Evolutionary conservation across 2,888 invertebrate species (phyloP).

Genomic region (Campoletis raptor): DNA sequence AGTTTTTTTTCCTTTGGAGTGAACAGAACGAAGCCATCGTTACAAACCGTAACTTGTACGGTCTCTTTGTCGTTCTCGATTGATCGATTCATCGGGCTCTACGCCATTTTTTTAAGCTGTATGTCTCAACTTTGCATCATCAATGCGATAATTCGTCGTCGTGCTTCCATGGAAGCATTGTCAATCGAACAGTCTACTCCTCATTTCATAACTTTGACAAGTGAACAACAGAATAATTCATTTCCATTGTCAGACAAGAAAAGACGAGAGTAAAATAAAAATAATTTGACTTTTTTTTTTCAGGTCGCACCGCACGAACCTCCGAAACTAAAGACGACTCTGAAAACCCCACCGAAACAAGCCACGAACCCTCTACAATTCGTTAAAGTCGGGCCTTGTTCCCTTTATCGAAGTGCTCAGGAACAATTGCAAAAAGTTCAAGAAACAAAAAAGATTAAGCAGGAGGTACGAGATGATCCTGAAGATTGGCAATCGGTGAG

Average conservation of each 20-base stretch:
- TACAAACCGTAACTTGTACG: conserved; percentile 45
- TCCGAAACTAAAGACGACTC: conserved; percentile 83
- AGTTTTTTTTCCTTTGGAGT: conserved; percentile 1
- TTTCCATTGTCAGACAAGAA: not conserved
- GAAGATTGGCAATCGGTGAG: conserved; percentile 97
- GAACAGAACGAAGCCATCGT: conserved; percentile 32
- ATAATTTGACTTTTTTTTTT: not conserved
- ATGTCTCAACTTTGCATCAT: not conserved
- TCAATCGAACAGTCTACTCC: not conserved
- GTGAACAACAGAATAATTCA: not conserved
- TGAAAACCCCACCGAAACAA: conserved; percentile 91
- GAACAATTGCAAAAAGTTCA: conserved; percentile 94
- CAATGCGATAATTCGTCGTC: conserved; percentile 9
- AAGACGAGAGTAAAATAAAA: not conserved
- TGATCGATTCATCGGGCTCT: conserved; percentile 41
- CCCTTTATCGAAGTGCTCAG: conserved; percentile 93
- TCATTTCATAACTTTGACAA: not conserved
- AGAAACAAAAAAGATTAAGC: conserved; percentile 93
- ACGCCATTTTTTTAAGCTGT: not conserved
- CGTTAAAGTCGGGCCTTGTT: conserved; percentile 95
- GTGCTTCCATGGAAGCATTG: conserved; percentile 42
- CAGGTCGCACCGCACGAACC: conserved; percentile 82
- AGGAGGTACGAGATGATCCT: conserved; percentile 92
- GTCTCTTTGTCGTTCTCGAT: conserved; percentile 50
- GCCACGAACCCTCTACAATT: conserved; percentile 95